phyloP scores from a whole-genome alignment of 2,113 vertebrate species.

The Semicossyphus pulcher region DNA sequence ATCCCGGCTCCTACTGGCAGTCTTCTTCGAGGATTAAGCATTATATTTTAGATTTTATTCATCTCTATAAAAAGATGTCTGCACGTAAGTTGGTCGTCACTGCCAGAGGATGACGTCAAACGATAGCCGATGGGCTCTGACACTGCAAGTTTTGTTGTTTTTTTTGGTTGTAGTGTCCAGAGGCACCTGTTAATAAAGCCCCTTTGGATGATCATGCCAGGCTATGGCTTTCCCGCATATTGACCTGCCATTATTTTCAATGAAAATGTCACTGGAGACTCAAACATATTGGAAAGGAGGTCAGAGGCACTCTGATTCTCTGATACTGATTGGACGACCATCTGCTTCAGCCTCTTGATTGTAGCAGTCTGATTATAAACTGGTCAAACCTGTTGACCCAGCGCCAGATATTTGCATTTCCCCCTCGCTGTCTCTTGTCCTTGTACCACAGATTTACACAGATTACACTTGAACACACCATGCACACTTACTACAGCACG shows the following conservation, averaged over 20 bases:
- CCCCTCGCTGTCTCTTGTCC: not conserved
- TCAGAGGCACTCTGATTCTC: not conserved
- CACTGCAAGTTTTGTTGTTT: too few species aligned
- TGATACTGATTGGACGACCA: not conserved
- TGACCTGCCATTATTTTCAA: not conserved
- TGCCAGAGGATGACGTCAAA: too few species aligned
- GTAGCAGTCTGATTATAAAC: not conserved
- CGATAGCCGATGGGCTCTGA: too few species aligned
- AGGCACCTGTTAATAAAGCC: too few species aligned
- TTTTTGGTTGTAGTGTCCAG: not conserved
- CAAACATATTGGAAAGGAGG: not conserved
- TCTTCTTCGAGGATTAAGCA: too few species aligned
- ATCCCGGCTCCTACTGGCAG: too few species aligned
- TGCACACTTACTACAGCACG: constrained; percentile 39
- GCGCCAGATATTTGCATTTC: not conserved
- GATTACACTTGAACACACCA: not conserved
- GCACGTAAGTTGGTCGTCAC: too few species aligned
- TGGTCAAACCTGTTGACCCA: constrained; percentile 1
- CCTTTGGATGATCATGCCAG: too few species aligned
- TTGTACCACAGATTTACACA: constrained; percentile 12
- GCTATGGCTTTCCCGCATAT: not conserved
- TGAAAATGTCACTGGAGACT: not conserved
- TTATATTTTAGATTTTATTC: too few species aligned
- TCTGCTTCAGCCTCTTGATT: constrained; percentile 15
- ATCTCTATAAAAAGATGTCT: too few species aligned